Evolutionary conservation across 1,140 invertebrate species (phyloP), one percentile per base, ranked within the genome.

Genomic region (Halyomorpha halys): DNA sequence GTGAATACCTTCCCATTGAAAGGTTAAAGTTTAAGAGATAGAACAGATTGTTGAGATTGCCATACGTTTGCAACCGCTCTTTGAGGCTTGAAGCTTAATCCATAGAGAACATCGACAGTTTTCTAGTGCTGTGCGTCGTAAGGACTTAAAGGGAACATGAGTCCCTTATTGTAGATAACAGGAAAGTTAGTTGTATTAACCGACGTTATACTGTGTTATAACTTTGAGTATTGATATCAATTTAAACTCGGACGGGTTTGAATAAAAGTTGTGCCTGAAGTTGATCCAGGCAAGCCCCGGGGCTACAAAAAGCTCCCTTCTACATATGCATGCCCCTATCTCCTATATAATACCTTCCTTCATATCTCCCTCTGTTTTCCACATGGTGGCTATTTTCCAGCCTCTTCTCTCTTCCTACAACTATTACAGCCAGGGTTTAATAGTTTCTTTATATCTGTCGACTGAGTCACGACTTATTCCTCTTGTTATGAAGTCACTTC

Each of bases 181-280:
- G 27, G 27, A 30, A 30, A 30, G 27, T 30, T 30, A 30, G 27
- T 30, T 30, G 27, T 30, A 30, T 4, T 30, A 30, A 30, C 27
- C 27, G 27, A 8, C 27, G 27, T 30, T 30, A 30, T 30, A 30
- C 27, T 30, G 3, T 30, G 27, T n/a, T 19, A n/a, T n/a, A 47
- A 47, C 45, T 47, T 47, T 15, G 15, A 47, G 45, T 47, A 47
- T 47, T 47, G 45, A 47, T 47, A 47, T 47, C 45, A 47, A 47
- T 47, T 47, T 47, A 47, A 47, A 47, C 45, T 47, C 45, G 15
- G 45, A 47, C 15, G 45, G 15, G 45, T 47, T 47, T 47, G 45
- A 47, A 47, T 47, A 47, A 47, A 47, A 47, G 45, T 47, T 47
- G 45, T 47, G 45, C 15, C 45, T n/a, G 15, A 19, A 47, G 45